These are phyloP conservation scores for Strigamia crassipes DNA, from an alignment of 2,888 invertebrate genomes.

Conservation along the genomic window DNA sequence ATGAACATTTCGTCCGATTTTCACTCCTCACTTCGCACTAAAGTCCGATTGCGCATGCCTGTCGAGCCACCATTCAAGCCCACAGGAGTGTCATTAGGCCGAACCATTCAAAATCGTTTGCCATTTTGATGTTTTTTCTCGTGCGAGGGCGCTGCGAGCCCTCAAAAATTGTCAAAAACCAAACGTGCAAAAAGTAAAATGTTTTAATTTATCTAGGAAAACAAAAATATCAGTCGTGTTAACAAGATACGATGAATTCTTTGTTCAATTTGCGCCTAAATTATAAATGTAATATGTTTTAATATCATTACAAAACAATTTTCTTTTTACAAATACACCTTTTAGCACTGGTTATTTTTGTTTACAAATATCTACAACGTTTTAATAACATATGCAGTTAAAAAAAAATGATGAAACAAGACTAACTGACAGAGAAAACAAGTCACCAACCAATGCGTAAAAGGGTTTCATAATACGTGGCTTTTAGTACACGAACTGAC, in stretches of 20 bases:
- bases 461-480: not conserved
- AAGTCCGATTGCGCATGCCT: not conserved
- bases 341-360: not conserved
- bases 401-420: not conserved
- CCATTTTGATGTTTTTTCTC: not conserved
- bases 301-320: constrained; percentile 1
- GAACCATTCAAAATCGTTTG: not conserved
- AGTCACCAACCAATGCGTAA: not conserved
- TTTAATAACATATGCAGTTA: not conserved
- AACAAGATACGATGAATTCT: not conserved
- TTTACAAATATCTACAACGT: not conserved
- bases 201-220: too few species aligned
- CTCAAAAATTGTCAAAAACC: not conserved
- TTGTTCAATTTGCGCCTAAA: not conserved
- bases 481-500: not conserved
- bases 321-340: not conserved
- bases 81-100: too few species aligned
- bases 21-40: not conserved
- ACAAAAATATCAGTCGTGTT: too few species aligned
- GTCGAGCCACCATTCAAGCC: not conserved
- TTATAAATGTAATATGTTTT: not conserved
- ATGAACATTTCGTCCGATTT: constrained; percentile 16
- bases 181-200: too few species aligned
- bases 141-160: not conserved
- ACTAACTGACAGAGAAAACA: not conserved